Conservation (phyloP, 2,113 vertebrate genomes). For the Lampris incognitus region DNA sequence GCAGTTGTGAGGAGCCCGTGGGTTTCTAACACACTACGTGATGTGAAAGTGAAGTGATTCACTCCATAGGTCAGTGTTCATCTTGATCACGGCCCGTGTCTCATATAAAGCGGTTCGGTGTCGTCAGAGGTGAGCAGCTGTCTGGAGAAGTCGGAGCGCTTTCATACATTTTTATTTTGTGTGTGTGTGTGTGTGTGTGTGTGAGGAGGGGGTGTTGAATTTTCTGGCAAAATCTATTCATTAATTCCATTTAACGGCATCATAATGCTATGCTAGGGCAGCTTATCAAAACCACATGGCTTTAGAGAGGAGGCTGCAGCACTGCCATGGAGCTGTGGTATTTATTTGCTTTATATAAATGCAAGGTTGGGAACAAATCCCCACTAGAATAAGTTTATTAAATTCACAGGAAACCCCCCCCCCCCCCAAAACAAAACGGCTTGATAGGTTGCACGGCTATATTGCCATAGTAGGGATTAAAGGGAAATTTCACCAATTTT, state of each 20-base stretch:
- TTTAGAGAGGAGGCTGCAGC: slow-evolving; percentile 1
- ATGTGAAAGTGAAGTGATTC: slow-evolving; percentile 11
- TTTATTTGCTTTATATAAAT: neutral
- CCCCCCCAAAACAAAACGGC: neutral
- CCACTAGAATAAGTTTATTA: neutral
- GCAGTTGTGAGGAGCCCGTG: neutral
- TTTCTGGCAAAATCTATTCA: slow-evolving; percentile 35
- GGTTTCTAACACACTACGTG: slow-evolving; percentile 14
- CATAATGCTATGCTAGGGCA: slow-evolving; percentile 8
- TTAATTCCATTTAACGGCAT: slow-evolving; percentile 33
- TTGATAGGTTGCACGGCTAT: neutral
- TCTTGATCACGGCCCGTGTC: slow-evolving; percentile 9
- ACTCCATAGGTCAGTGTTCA: slow-evolving; percentile 29
- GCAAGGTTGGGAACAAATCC: neutral
- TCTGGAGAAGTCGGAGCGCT: slow-evolving; percentile 23
- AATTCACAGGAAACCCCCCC: neutral
- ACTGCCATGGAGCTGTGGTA: neutral
- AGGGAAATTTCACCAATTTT: too few relatives aligned
- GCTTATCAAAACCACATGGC: slow-evolving; percentile 19
- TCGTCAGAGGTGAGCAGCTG: slow-evolving; percentile 51
- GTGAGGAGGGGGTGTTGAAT: neutral
- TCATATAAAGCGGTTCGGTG: slow-evolving; percentile 6
- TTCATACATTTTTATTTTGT: slow-evolving; percentile 32
- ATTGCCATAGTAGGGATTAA: too few relatives aligned
- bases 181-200: too few relatives aligned